These are phyloP conservation scores for Drosophila multiciliata DNA, from an alignment of 2,888 invertebrate species.

Conservation along the genomic window DNA sequence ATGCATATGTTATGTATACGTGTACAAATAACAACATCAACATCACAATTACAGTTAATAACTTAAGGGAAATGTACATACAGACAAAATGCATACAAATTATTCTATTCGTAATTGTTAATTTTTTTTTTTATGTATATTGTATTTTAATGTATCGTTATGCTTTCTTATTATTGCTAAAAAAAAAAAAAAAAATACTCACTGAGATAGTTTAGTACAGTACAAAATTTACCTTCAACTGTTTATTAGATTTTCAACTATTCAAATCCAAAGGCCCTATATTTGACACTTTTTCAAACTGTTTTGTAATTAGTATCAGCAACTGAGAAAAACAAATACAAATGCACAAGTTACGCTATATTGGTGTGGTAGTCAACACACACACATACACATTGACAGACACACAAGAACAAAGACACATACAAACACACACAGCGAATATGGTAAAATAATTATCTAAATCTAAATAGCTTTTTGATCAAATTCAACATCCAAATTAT, in stretches of 20 bases:
- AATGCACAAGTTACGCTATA: conserved; percentile 49
- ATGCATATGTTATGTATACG: conserved; percentile 19
- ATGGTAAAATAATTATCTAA: conserved; percentile 8
- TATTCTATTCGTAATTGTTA: conserved; percentile 26
- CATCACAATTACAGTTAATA: background rate
- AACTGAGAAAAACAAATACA: conserved; percentile 33
- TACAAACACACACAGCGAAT: conserved; percentile 5
- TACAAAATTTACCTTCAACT: conserved; percentile 17
- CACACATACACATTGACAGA: conserved; percentile 10
- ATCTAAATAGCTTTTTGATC: conserved; percentile 44
- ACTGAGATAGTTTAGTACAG: conserved; percentile 35
- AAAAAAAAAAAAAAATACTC: conserved; percentile 18
- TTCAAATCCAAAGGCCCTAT: conserved; percentile 25
- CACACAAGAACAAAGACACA: conserved; percentile 2
- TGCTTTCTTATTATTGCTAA: conserved; percentile 30
- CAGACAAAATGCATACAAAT: conserved; percentile 27
- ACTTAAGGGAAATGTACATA: conserved; percentile 30
- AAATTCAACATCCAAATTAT: conserved; percentile 35
- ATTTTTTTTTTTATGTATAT: conserved; percentile 12
- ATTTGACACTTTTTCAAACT: conserved; percentile 43
- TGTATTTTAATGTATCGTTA: conserved; percentile 22
- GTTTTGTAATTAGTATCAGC: conserved; percentile 50
- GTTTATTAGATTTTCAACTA: conserved; percentile 36
- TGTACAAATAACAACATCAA: conserved; percentile 15
- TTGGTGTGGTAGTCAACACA: conserved; percentile 57